Conservation (phyloP, 2,888 invertebrate species). For the Gibbula magus region DNA sequence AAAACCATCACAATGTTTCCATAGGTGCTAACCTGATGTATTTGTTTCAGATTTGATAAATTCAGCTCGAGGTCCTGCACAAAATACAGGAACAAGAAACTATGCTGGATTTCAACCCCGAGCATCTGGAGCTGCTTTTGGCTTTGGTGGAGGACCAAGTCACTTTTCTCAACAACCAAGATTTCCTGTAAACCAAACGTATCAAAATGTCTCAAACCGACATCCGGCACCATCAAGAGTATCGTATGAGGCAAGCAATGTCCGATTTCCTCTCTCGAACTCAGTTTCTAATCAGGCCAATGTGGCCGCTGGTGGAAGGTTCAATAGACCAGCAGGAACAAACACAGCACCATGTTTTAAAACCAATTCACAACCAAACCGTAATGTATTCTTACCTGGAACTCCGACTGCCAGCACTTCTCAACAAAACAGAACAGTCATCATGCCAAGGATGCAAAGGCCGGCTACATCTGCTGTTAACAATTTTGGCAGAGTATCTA, state of each 20-base stretch:
- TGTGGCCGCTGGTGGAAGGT: neutral
- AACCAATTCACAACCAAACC: too few species aligned
- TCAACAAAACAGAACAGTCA: too few species aligned
- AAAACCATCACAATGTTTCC: too few species aligned
- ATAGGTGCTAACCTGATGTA: too few species aligned
- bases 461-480: too few species aligned
- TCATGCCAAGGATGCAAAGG: too few species aligned
- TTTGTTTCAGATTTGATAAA: constrained; percentile 24
- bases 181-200: neutral
- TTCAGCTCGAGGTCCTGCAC: neutral
- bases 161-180: neutral
- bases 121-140: too few species aligned
- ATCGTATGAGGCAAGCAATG: neutral
- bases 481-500: too few species aligned
- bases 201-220: neutral
- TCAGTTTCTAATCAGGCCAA: neutral
- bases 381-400: too few species aligned
- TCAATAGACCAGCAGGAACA: neutral
- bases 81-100: neutral
- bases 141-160: neutral
- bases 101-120: too few species aligned
- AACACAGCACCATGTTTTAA: neutral
- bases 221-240: neutral
- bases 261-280: neutral
- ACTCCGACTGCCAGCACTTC: too few species aligned